Evolutionary conservation across 2,797 vertebrate genomes (phyloP).

Genomic region (Coregonus ussuriensis): DNA sequence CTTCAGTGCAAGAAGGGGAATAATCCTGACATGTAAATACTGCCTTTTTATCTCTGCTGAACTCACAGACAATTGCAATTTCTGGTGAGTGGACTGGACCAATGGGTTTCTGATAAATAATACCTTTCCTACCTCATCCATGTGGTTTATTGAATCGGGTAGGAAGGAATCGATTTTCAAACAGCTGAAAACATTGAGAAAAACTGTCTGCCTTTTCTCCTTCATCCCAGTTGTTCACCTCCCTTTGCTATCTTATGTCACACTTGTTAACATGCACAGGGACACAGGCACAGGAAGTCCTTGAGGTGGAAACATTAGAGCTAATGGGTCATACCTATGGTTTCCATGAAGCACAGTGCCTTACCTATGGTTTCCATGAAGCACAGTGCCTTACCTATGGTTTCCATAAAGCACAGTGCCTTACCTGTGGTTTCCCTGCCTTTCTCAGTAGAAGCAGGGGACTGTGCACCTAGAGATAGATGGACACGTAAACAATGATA

Average conservation of each 20-base stretch:
- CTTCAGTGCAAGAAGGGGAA: constrained; percentile 14
- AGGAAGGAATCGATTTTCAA: constrained; percentile 77
- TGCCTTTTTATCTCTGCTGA: constrained; percentile 70
- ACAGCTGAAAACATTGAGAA: constrained; percentile 69
- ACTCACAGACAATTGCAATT: constrained; percentile 62
- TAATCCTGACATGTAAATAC: constrained; percentile 32
- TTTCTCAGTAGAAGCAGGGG: constrained; percentile 66
- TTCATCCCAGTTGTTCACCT: constrained; percentile 46
- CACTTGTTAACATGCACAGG: too few species aligned
- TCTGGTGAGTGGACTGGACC: constrained; percentile 73
- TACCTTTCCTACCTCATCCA: constrained; percentile 77
- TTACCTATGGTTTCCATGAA: constrained; percentile 63
- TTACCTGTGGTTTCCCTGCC: constrained; percentile 66
- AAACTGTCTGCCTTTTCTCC: constrained; percentile 59
- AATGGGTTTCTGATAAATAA: constrained; percentile 76
- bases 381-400: too few species aligned
- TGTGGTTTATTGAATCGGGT: constrained; percentile 68
- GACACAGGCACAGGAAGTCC: constrained; percentile 25
- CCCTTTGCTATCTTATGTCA: constrained; percentile 32
- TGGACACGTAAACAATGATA: not conserved
- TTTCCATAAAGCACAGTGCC: too few species aligned
- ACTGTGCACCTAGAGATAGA: not conserved
- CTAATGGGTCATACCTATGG: constrained; percentile 41
- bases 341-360: too few species aligned
- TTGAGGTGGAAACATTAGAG: constrained; percentile 51